Evolutionary conservation across 1,140 invertebrate genomes (phyloP), one percentile per base, ranked within the genome.

Genomic region (Orchestia grillus): DNA sequence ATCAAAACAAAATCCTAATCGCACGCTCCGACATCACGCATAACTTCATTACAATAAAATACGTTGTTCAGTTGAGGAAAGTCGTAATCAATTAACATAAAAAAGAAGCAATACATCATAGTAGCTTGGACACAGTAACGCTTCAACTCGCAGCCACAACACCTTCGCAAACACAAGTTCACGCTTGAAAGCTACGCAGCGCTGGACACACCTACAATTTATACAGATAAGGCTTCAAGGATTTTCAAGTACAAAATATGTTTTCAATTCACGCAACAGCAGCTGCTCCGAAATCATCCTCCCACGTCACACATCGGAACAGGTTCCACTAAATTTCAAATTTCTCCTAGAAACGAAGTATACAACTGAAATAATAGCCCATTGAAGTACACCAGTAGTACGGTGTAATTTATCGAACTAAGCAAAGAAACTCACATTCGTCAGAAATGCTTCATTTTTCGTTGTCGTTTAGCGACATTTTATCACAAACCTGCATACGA

Each of bases 161-260:
- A 77, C 62, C 62, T 77, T 36, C 62, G 28, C 62, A 77, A 77
- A 77, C 88, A 90, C 43, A 43, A 90, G 36, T 90, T 90, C 4
- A 11, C 15, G 6, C 88, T 28, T 42, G n/a, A 90, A 90, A 90
- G 88, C 88, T 90, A 90, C n/a, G 42, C 88, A 15, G 43, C 88
- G 42, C 88, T 90, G 42, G 88, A 90, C 88, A 90, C 41, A 90
- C 41, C 88, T 90, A 90, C n/a, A 90, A 42, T 90, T 90, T 90
- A 90, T 90, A 90, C 88, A 90, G 88, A 42, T 90, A 90, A 90
- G 88, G 88, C 88, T 90, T 90, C 41, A 16, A 42, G 88, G 88
- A 90, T 41, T 90, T 90, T 77, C 62, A 77, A 77, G 62, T 36
- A 77, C 28, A 36, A 77, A 15, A 77, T 77, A 77, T 77, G 62